Percentiles rank a stretch among this genome's conserved stretches.
phyloP scores from a whole-genome alignment of 2,888 invertebrate species.

The Parascotia fuliginaria region DNA sequence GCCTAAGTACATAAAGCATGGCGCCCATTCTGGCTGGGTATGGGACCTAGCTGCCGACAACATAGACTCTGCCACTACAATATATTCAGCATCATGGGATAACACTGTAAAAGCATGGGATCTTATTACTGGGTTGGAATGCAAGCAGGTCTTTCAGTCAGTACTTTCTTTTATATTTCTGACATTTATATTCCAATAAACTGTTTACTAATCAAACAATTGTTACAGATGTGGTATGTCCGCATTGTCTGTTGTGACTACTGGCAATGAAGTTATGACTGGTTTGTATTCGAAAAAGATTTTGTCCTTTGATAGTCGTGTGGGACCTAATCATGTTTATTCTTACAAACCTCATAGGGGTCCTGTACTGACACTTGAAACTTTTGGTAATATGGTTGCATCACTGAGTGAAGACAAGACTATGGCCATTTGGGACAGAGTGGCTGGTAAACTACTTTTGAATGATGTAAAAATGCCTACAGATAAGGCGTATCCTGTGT shows the following conservation, averaged over 20 bases:
- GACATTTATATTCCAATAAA: neutral
- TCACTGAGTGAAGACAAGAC: slow-evolving; percentile 87
- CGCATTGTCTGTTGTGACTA: slow-evolving; percentile 80
- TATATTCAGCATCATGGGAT: slow-evolving; percentile 88
- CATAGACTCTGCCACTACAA: slow-evolving; percentile 64
- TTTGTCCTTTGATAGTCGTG: slow-evolving; percentile 81
- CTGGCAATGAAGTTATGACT: slow-evolving; percentile 76
- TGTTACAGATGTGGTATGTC: slow-evolving; percentile 77
- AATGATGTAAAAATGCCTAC: slow-evolving; percentile 70
- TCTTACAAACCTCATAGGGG: slow-evolving; percentile 82
- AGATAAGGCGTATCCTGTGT: slow-evolving; percentile 72
- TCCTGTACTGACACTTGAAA: slow-evolving; percentile 76
- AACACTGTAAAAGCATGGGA: slow-evolving; percentile 86
- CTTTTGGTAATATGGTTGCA: slow-evolving; percentile 77
- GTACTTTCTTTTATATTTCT: slow-evolving; percentile 21
- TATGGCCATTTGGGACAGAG: slow-evolving; percentile 84
- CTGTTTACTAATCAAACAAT: neutral
- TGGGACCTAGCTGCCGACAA: slow-evolving; percentile 85
- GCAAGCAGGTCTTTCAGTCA: slow-evolving; percentile 79
- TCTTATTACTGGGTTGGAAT: slow-evolving; percentile 69
- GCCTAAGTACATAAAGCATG: slow-evolving; percentile 64
- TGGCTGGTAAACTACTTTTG: slow-evolving; percentile 74
- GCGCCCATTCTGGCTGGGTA: slow-evolving; percentile 88
- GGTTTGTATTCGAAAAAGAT: slow-evolving; percentile 85
- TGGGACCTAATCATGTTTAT: slow-evolving; percentile 65